Percentiles rank a stretch among this genome's conserved stretches.
phyloP scores from a whole-genome alignment of 2,797 vertebrate genomes.

The Acrossocheilus wenchowensis region DNA sequence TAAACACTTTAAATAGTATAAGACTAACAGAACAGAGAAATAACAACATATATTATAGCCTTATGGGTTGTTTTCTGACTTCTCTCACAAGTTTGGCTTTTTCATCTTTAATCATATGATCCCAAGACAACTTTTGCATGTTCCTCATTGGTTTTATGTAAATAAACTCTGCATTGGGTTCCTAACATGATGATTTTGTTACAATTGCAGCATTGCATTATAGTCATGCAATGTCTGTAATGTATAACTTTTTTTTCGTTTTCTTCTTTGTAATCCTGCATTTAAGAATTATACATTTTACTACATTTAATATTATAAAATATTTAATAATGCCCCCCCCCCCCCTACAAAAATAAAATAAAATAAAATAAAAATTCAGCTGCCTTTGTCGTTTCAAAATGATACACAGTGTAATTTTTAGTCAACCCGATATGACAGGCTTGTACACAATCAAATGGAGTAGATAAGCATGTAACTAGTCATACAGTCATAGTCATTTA shows the following conservation, averaged over 20 bases:
- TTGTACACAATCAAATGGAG: background rate
- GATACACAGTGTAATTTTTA: background rate
- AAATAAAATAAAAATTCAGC: background rate
- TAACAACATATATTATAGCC: background rate
- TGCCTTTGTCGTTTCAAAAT: background rate
- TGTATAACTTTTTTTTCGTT: rapidly evolving
- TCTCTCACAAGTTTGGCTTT: background rate
- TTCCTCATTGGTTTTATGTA: background rate
- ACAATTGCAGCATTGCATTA: background rate
- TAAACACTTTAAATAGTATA: background rate
- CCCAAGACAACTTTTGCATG: background rate
- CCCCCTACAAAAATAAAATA: no score
- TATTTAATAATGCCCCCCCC: no score
- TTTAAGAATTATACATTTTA: background rate
- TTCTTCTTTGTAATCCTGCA: background rate
- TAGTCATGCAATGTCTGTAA: background rate
- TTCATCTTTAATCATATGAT: background rate
- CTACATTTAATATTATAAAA: no score
- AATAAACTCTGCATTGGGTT: background rate
- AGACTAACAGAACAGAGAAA: background rate
- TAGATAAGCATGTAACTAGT: background rate
- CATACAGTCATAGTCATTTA: background rate
- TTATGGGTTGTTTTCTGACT: background rate
- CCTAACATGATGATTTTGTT: background rate
- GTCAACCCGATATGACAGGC: background rate